These are phyloP conservation scores for Sphaerophoria rueppellii DNA, from an alignment of 2,888 invertebrate species.

Conservation along the genomic window DNA sequence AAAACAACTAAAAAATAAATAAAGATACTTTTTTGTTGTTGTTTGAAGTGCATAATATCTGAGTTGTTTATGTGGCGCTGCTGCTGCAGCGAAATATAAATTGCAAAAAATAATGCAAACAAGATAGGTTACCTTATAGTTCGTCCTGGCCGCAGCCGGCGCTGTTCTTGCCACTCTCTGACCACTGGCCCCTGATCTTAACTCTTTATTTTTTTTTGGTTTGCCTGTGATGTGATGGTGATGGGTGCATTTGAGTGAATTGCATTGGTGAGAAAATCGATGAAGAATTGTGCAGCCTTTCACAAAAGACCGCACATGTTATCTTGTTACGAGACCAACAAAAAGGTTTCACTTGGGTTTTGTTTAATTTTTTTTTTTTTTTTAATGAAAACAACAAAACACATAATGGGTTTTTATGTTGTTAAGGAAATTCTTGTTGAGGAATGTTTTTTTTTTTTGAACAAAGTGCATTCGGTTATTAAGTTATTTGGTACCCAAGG, in stretches of 20 bases:
- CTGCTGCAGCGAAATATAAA: neutral
- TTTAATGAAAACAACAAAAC: neutral
- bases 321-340: slow-evolving; percentile 41
- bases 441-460: slow-evolving; percentile 14
- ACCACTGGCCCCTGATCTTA: too few species aligned
- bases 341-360: slow-evolving; percentile 53
- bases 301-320: slow-evolving; percentile 71
- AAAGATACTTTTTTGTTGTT: slow-evolving; percentile 29
- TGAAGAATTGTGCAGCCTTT: slow-evolving; percentile 71
- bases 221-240: neutral
- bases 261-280: slow-evolving; percentile 68
- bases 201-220: too few species aligned
- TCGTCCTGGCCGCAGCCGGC: slow-evolving; percentile 29
- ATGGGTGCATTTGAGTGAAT: slow-evolving; percentile 40
- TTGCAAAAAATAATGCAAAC: slow-evolving; percentile 27
- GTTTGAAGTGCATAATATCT: slow-evolving; percentile 35
- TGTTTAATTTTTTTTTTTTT: neutral
- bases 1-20: slow-evolving; percentile 38
- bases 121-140: slow-evolving; percentile 29
- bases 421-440: slow-evolving; percentile 26
- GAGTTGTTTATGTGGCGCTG: slow-evolving; percentile 59
- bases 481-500: slow-evolving; percentile 22
- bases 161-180: too few species aligned
- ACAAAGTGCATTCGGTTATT: slow-evolving; percentile 63
- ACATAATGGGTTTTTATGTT: slow-evolving; percentile 46